Evolutionary conservation across 2,888 invertebrate species (phyloP).

Genomic region (Pachydiplax longipennis): DNA sequence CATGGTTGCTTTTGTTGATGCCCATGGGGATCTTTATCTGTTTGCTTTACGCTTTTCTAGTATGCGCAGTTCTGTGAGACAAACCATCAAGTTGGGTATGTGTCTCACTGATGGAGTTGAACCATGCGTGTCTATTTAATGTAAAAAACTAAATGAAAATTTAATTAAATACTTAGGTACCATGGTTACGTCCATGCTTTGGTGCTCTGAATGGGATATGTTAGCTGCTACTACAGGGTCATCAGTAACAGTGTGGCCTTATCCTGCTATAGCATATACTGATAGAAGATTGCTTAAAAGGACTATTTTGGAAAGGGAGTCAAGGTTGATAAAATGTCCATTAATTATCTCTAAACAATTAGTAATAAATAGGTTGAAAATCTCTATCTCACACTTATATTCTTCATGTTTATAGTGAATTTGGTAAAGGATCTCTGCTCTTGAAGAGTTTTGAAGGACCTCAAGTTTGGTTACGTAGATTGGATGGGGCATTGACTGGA

Average conservation of each 20-base stretch:
- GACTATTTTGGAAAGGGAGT: conserved; percentile 60
- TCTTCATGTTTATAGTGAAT: conserved; percentile 68
- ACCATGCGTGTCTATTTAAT: conserved; percentile 46
- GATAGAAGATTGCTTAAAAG: conserved; percentile 73
- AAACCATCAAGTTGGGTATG: conserved; percentile 77
- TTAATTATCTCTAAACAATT: no score
- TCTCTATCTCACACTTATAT: neutral
- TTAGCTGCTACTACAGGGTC: conserved; percentile 81
- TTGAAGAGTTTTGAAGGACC: conserved; percentile 80
- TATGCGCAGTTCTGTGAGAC: conserved; percentile 61
- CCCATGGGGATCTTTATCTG: conserved; percentile 86
- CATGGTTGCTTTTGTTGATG: conserved; percentile 86
- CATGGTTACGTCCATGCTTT: conserved; percentile 71
- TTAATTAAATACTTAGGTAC: conserved; percentile 60
- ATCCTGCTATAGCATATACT: conserved; percentile 75
- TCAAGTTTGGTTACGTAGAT: conserved; percentile 82
- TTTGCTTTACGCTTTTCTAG: conserved; percentile 72
- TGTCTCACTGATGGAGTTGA: neutral
- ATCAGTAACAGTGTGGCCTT: conserved; percentile 82
- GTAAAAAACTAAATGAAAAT: neutral
- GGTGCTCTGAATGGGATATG: conserved; percentile 81
- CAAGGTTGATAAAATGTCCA: conserved; percentile 55
- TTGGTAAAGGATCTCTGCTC: conserved; percentile 85
- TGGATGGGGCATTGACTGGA: conserved; percentile 86
- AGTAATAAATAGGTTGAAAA: no score